Conservation (phyloP, 2,113 vertebrate species). For the Laticauda laticaudata region DNA sequence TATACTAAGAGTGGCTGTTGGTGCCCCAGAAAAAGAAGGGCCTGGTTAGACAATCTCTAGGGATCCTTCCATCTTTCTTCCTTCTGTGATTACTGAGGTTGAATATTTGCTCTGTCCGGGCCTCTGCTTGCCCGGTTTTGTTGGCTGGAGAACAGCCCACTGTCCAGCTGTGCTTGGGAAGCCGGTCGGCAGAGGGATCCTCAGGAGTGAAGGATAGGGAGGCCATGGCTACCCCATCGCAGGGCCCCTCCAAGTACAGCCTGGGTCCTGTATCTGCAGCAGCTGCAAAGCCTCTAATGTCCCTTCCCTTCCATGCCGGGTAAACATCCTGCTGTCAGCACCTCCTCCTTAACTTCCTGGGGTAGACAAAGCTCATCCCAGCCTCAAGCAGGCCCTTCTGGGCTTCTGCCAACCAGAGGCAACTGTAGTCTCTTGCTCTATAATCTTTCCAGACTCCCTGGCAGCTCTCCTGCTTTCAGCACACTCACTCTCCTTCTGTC, state of each 20-base stretch:
- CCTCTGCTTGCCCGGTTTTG: neutral
- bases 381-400: slow-evolving; percentile 19
- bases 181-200: neutral
- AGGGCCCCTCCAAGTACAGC: slow-evolving; percentile 9
- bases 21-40: neutral
- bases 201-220: neutral
- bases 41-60: neutral
- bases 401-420: slow-evolving; percentile 17
- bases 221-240: neutral
- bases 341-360: slow-evolving; percentile 52
- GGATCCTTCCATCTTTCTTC: neutral
- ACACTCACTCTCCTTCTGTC: neutral
- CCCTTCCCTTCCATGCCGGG: slow-evolving; percentile 47
- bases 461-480: neutral
- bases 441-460: slow-evolving; percentile 5
- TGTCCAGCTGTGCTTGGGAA: neutral
- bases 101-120: neutral
- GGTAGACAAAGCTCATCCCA: slow-evolving; percentile 6
- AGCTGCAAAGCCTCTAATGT: slow-evolving; percentile 29
- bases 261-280: slow-evolving; percentile 56
- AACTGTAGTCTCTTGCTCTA: neutral
- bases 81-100: neutral
- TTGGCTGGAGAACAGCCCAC: neutral
- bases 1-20: neutral
- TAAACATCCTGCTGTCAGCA: slow-evolving; percentile 69